Evolutionary conservation across 2,888 invertebrate genomes (phyloP).

Genomic region (Ecdyonurus torrentis): DNA sequence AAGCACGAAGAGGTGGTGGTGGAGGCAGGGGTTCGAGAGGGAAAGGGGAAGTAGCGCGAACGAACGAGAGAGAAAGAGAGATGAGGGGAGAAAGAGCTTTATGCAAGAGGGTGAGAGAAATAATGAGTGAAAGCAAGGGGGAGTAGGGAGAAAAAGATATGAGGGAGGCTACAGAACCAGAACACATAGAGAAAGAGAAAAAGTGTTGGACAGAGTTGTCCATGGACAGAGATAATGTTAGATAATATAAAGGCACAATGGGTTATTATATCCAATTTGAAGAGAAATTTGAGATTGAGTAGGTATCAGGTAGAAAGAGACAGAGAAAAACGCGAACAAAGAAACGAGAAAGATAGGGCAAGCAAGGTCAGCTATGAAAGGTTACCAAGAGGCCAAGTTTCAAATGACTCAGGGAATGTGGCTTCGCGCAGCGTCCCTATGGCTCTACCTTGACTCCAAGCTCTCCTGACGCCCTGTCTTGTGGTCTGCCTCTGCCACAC

Average conservation of each 20-base stretch:
- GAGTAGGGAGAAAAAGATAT: background rate
- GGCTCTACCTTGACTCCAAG: background rate
- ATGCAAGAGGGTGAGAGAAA: slow-evolving; percentile 1
- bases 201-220: background rate
- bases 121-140: slow-evolving; percentile 4
- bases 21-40: background rate
- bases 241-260: too few relatives aligned
- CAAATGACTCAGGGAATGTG: background rate
- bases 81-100: background rate
- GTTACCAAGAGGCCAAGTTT: background rate
- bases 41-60: background rate
- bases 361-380: background rate
- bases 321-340: background rate
- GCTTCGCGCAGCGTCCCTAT: background rate
- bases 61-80: slow-evolving; percentile 2
- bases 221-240: background rate
- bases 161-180: background rate
- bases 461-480: too few relatives aligned
- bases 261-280: too few relatives aligned
- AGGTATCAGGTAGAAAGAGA: background rate
- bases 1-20: background rate
- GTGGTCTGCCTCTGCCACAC: too few relatives aligned
- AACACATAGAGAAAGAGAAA: background rate
- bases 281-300: background rate
- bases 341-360: background rate